Base-by-base conservation (phyloP, 2,797 vertebrate species). In the Coregonus sp. region DNA sequence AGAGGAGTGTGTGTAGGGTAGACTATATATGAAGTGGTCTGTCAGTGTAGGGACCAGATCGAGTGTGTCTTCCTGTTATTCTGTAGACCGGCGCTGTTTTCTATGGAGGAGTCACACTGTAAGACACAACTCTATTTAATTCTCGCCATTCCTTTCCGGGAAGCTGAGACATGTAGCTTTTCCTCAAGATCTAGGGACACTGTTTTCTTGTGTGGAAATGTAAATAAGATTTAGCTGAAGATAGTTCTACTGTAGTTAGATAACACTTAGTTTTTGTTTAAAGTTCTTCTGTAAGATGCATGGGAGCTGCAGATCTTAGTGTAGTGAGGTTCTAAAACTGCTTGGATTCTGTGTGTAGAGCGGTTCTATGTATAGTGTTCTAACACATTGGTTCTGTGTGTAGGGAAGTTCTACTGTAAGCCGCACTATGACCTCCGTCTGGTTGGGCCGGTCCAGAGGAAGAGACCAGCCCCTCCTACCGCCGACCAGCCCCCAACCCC, bases 331-430 rank as follows among this genome's bases (percentile, higher is more conserved):
- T 25, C n/a, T 40, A 20, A 7, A 59, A 47, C 16, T 70, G 25
- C 70, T 52, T 0, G 12, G 14, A 65, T 20, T 69, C 2, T 4
- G 3, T 18, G 14, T 69, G 50, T 51, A 16, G 31, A 47, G 56
- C 37, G 3, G 51, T 50, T 40, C 35, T 67, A 40, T 69, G 2
- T 61, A 37, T 74, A 5, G n/a, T 4, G 40, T 35, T 59, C 11
- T 68, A 68, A 37, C 29, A 2, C 18, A 6, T 33, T 33, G 40
- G 69, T 51, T 71, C 70, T 82, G 11, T 29, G 35, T 76, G 6
- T 89, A 99, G 98, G 96, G 83, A 97, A 93, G 91, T 99, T 99
- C 88, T 98, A 96, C 91, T 99, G 98, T 86, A 95, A 96, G 74
- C 96, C 96, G 61, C 96, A 95, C 92, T 95, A 93, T 77, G 94